These are phyloP conservation scores for Eulemur rufifrons DNA, from an alignment of 2,113 vertebrate species.

Conservation along the genomic window DNA sequence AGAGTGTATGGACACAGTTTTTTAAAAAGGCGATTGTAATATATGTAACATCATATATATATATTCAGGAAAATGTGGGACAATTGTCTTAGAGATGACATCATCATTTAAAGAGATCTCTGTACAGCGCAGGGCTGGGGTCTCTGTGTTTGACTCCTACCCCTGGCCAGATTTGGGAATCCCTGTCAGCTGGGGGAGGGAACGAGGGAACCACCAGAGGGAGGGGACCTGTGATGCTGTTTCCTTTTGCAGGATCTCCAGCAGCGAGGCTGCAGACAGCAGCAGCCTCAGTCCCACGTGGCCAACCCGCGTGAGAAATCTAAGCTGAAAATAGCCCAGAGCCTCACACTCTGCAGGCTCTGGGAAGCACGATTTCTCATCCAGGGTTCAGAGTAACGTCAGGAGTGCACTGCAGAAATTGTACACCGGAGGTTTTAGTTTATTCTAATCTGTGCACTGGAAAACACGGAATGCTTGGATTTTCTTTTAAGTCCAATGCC, in stretches of 20 bases:
- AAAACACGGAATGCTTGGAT: no score
- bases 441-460: not conserved
- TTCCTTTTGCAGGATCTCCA: not conserved
- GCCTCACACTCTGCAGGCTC: not conserved
- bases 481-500: not conserved
- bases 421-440: not conserved
- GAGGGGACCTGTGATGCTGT: not conserved
- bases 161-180: not conserved
- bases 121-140: accelerated
- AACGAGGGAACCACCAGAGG: not conserved
- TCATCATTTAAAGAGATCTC: not conserved
- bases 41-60: not conserved
- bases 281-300: not conserved
- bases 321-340: not conserved
- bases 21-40: not conserved
- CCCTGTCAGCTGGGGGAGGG: not conserved
- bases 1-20: not conserved
- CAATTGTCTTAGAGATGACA: not conserved
- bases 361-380: not conserved
- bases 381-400: not conserved
- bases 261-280: not conserved
- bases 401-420: not conserved
- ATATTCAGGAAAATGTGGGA: not conserved
- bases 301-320: not conserved
- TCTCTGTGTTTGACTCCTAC: not conserved